Conservation (phyloP, 2,797 vertebrate species). For the Coccyzus lansbergi region DNA sequence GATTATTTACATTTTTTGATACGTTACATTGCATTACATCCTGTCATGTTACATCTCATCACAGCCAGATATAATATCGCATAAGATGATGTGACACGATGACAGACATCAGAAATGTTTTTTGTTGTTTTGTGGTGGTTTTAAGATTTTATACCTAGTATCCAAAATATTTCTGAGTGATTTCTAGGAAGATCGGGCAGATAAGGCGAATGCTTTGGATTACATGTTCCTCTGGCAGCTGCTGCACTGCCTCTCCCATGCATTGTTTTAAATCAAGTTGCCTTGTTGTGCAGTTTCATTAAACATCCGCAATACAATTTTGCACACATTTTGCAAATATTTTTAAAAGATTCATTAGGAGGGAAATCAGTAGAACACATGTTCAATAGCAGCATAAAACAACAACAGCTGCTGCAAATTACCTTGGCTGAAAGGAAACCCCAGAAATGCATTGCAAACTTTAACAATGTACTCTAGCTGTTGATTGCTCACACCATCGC, state of each 20-base stretch:
- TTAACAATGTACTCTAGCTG: conserved; percentile 70
- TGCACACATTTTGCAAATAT: conserved; percentile 55
- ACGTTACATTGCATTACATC: conserved; percentile 80
- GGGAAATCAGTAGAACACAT: conserved; percentile 39
- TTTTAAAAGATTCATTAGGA: conserved; percentile 54
- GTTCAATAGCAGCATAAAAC: conserved; percentile 43
- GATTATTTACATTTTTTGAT: conserved; percentile 86
- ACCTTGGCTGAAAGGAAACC: conserved; percentile 64
- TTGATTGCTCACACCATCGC: conserved; percentile 40
- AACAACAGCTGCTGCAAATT: conserved; percentile 67
- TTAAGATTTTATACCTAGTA: background rate
- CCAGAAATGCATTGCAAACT: conserved; percentile 68
- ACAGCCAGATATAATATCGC: conserved; percentile 68
- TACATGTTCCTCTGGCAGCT: background rate
- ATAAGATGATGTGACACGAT: conserved; percentile 76
- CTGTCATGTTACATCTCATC: conserved; percentile 78
- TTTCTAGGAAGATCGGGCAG: conserved; percentile 4
- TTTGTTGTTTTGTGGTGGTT: conserved; percentile 10
- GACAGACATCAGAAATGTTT: conserved; percentile 72
- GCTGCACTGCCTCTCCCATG: background rate
- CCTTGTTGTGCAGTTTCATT: background rate
- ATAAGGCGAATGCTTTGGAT: background rate
- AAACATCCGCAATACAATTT: background rate
- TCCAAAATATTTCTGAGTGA: conserved; percentile 34
- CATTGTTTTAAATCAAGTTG: conserved; percentile 16